These are phyloP conservation scores for Sesia apiformis DNA, from an alignment of 2,888 invertebrate species.

Conservation along the genomic window DNA sequence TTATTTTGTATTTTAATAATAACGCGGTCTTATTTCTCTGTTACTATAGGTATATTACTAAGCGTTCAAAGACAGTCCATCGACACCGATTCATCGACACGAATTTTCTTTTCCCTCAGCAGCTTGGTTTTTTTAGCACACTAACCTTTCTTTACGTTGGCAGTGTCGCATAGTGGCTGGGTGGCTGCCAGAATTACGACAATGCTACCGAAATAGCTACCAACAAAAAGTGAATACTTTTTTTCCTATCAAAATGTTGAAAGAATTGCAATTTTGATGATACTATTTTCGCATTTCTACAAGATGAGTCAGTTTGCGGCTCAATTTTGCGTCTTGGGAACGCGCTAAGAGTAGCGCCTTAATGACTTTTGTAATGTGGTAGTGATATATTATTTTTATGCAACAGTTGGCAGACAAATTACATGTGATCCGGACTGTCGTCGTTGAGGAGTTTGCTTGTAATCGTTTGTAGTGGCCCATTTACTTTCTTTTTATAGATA, in stretches of 20 bases:
- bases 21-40: too few relatives aligned
- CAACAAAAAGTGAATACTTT: conserved; percentile 45
- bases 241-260: conserved; percentile 26
- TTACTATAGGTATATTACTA: neutral
- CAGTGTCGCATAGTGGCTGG: conserved; percentile 59
- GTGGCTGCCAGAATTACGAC: conserved; percentile 60
- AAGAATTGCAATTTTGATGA: conserved; percentile 12
- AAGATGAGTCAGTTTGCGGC: neutral
- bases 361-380: too few relatives aligned
- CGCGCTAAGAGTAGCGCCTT: too few relatives aligned
- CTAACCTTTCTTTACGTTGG: conserved; percentile 67
- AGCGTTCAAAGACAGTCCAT: neutral
- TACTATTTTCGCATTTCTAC: neutral
- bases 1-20: too few relatives aligned
- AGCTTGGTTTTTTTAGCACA: conserved; percentile 49
- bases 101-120: conserved; percentile 32
- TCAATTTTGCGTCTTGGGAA: too few relatives aligned
- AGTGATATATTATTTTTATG: too few relatives aligned
- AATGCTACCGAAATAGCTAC: conserved; percentile 60
- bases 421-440: too few relatives aligned
- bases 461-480: too few relatives aligned
- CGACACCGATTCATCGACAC: conserved; percentile 1
- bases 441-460: too few relatives aligned
- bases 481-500: too few relatives aligned
- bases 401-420: too few relatives aligned